These are phyloP conservation scores for Cylloceria caligata DNA, from an alignment of 2,888 invertebrate species.

Conservation along the genomic window DNA sequence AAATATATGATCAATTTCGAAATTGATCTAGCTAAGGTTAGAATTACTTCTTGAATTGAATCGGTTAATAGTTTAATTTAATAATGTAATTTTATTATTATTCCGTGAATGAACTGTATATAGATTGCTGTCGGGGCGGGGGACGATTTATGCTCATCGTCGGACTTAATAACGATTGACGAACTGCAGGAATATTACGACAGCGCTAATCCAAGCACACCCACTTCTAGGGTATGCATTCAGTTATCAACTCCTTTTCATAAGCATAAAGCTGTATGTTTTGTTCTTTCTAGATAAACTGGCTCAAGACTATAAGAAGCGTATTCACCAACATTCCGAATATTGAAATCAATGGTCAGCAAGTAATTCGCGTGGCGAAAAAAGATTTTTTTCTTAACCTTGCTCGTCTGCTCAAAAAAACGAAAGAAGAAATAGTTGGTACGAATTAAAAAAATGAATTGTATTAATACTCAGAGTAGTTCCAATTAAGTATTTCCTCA, in stretches of 20 bases:
- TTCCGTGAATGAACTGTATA: neutral
- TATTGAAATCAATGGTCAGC: conserved; percentile 30
- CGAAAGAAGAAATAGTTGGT: conserved; percentile 49
- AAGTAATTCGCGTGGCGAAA: conserved; percentile 25
- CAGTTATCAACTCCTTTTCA: neutral
- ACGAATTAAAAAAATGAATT: neutral
- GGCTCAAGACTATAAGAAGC: conserved; percentile 45
- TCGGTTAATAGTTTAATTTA: neutral
- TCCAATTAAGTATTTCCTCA: neutral
- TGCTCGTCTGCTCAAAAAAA: conserved; percentile 21
- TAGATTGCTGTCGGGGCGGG: conserved; percentile 36
- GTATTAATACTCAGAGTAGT: neutral
- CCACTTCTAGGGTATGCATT: conserved; percentile 36
- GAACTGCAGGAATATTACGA: conserved; percentile 48
- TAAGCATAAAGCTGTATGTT: neutral
- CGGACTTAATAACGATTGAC: conserved; percentile 40
- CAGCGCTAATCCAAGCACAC: neutral
- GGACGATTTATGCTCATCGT: neutral
- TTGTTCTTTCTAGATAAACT: conserved; percentile 47
- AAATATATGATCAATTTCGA: conserved; percentile 22
- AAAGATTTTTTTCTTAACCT: conserved; percentile 30
- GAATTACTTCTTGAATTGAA: neutral
- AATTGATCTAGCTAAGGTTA: conserved; percentile 46
- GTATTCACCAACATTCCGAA: conserved; percentile 37
- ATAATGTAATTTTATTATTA: conserved; percentile 4